Conservation (phyloP, 2,888 invertebrate genomes). For the Thereva unica region DNA sequence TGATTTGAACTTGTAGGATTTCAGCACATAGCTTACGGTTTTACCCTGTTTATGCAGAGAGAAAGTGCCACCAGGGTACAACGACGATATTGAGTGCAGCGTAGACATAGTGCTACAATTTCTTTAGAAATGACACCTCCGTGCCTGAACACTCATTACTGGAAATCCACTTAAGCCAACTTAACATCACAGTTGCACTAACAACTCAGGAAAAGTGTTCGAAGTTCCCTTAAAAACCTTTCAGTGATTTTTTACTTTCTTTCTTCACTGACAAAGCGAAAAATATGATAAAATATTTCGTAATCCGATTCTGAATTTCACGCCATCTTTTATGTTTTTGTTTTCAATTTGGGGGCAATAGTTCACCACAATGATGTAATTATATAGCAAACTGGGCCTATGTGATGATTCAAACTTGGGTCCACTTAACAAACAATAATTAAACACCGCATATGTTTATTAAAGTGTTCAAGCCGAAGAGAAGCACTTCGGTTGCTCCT, state of each 20-base stretch:
- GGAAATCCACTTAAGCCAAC: conserved; percentile 35
- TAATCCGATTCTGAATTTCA: neutral
- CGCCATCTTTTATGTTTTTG: too few species aligned
- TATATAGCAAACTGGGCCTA: too few species aligned
- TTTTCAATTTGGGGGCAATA: too few species aligned
- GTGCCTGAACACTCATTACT: conserved; percentile 39
- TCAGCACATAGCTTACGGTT: conserved; percentile 7
- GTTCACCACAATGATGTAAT: too few species aligned
- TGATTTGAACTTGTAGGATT: conserved; percentile 35
- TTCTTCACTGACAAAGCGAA: neutral
- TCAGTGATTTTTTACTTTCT: conserved; percentile 9
- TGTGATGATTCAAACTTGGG: too few species aligned
- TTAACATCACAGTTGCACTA: conserved; percentile 24
- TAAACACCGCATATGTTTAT: too few species aligned
- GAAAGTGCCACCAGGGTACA: conserved; percentile 29
- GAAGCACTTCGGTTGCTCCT: too few species aligned
- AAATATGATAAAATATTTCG: neutral
- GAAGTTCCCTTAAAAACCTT: conserved; percentile 6
- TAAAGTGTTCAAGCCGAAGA: too few species aligned
- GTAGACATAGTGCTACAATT: conserved; percentile 24
- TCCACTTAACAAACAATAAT: too few species aligned
- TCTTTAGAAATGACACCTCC: conserved; percentile 34
- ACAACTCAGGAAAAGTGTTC: conserved; percentile 2
- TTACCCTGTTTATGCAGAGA: conserved; percentile 14
- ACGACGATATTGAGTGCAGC: conserved; percentile 22